phyloP scores from a whole-genome alignment of 2,888 invertebrate species.

The Cerastoderma edule region DNA sequence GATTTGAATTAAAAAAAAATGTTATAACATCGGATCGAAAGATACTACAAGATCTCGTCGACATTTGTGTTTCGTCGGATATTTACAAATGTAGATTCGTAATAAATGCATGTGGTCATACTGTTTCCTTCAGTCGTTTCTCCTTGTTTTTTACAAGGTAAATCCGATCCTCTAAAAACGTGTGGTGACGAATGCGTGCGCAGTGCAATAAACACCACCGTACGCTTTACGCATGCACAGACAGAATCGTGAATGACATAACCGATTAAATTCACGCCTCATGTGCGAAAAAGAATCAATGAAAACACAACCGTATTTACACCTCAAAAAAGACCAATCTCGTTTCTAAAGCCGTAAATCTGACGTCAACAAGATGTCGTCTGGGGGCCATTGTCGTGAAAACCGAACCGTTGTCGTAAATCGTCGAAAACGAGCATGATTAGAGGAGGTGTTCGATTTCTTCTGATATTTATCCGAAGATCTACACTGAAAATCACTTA shows the following conservation, averaged over 20 bases:
- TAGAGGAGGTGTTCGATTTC: constrained; percentile 25
- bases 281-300: constrained; percentile 12
- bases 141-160: no score
- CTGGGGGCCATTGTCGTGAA: constrained; percentile 14
- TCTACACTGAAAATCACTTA: constrained; percentile 26
- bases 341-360: constrained; percentile 22
- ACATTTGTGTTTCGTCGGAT: no score
- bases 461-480: constrained; percentile 1
- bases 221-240: no score
- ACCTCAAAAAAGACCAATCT: constrained; percentile 2
- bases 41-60: no score
- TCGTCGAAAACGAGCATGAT: constrained; percentile 16
- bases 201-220: no score
- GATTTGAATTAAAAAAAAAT: no score
- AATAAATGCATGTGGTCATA: no score
- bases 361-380: constrained; percentile 17
- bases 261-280: constrained; percentile 1
- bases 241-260: constrained; percentile 18
- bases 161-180: no score
- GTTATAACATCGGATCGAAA: no score
- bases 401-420: constrained; percentile 16
- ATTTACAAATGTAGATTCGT: no score
- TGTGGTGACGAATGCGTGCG: no score
- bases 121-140: no score
- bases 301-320: constrained; percentile 7